Percentiles rank a stretch among this genome's conserved stretches.
phyloP scores from a whole-genome alignment of 2,113 vertebrate species.

The Acrocephalus arundinaceus region DNA sequence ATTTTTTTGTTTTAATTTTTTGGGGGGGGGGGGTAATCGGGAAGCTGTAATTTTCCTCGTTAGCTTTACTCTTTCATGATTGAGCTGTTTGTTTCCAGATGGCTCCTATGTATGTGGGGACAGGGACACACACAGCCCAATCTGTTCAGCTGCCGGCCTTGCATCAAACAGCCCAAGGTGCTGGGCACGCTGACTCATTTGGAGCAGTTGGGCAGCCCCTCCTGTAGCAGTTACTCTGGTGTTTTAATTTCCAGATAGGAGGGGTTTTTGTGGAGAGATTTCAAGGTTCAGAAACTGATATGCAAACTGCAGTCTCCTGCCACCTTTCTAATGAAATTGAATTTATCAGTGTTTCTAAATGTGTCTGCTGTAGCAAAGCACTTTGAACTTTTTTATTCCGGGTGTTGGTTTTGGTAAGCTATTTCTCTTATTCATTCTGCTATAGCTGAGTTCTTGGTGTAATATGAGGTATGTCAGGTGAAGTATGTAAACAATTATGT shows the following conservation, averaged over 20 bases:
- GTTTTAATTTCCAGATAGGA: background rate
- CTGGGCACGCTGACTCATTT: background rate
- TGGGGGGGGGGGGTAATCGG: background rate
- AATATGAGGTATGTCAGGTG: background rate
- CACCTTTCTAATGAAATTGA: background rate
- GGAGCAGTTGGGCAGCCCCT: background rate
- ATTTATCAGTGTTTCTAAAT: background rate
- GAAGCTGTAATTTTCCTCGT: background rate
- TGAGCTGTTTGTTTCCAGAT: slow-evolving; percentile 65
- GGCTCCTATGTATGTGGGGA: background rate
- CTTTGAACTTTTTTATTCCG: background rate
- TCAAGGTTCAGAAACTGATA: slow-evolving; percentile 2
- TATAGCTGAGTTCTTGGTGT: background rate
- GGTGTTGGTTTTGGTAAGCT: background rate
- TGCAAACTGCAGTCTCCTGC: background rate
- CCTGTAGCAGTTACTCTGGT: background rate
- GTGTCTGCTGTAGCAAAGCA: background rate
- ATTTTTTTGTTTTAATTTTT: fast-evolving
- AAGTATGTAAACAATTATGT: background rate
- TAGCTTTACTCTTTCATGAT: slow-evolving; percentile 36
- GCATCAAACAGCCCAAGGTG: slow-evolving; percentile 18
- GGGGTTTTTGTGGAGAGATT: background rate
- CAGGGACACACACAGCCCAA: background rate
- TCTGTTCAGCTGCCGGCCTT: slow-evolving; percentile 42
- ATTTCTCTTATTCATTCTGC: background rate